Evolutionary conservation across 2,888 invertebrate species (phyloP).

Genomic region (Ochropleura leucogaster): DNA sequence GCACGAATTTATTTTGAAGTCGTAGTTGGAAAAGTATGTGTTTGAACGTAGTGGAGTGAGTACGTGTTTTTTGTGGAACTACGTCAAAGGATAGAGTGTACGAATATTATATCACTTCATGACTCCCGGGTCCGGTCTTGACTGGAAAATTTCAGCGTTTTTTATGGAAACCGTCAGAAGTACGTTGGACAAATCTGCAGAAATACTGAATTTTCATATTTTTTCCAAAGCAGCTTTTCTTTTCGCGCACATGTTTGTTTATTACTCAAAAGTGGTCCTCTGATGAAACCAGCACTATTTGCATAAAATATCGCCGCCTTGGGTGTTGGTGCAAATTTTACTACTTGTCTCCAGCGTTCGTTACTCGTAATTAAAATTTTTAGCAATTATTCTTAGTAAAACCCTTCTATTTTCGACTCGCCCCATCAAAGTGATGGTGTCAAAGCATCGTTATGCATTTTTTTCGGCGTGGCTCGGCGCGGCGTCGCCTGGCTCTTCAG

Average conservation of each 20-base stretch:
- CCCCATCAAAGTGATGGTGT: constrained; percentile 73
- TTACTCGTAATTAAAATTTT: constrained; percentile 54
- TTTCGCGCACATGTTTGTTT: background rate
- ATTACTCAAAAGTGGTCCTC: background rate
- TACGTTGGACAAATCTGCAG: background rate
- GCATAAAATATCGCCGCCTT: constrained; percentile 4
- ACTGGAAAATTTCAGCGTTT: background rate
- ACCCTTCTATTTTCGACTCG: constrained; percentile 66
- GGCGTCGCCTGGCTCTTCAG: constrained; percentile 79
- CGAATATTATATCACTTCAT: constrained; percentile 28
- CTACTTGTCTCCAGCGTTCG: constrained; percentile 11
- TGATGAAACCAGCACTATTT: background rate
- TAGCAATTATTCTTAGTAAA: constrained; percentile 55
- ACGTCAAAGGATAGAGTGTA: constrained; percentile 23
- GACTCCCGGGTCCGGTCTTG: background rate
- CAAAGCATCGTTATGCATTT: constrained; percentile 80
- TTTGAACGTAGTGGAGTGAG: constrained; percentile 23
- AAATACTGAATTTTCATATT: background rate
- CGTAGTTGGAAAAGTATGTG: constrained; percentile 50
- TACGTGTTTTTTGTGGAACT: constrained; percentile 34
- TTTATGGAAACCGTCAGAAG: background rate
- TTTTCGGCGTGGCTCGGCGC: constrained; percentile 77
- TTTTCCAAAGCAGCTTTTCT: background rate
- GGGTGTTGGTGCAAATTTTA: constrained; percentile 4
- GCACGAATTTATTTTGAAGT: constrained; percentile 66